A percentile compares a stretch with the other conserved stretches of the same genome.
These are phyloP conservation scores for Empidonax traillii DNA, from an alignment of 2,113 vertebrate species.

Conservation along the genomic window DNA sequence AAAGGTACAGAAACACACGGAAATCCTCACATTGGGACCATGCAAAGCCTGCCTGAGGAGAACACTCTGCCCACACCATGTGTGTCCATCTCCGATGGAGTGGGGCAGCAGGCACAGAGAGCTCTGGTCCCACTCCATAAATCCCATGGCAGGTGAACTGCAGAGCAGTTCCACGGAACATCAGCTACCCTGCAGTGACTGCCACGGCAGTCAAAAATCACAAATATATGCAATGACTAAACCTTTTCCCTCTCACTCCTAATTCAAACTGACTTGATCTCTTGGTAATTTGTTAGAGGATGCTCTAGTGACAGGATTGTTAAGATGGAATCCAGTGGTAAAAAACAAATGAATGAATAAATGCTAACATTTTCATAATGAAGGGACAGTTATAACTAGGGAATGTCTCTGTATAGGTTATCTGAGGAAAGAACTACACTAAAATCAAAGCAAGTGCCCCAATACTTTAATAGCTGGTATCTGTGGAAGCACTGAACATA, in stretches of 20 bases:
- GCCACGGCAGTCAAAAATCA: background rate
- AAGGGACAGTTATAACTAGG: background rate
- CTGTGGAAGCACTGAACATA: background rate
- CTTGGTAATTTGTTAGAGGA: background rate
- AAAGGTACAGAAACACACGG: background rate
- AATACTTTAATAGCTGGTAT: background rate
- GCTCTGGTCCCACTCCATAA: background rate
- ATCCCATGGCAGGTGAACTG: background rate
- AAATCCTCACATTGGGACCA: background rate
- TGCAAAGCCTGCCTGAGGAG: rapidly evolving
- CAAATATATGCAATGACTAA: background rate
- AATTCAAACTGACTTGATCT: background rate
- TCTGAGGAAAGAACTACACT: background rate
- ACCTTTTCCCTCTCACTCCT: background rate
- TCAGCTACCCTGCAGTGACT: background rate
- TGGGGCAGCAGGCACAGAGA: background rate
- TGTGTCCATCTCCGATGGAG: rapidly evolving
- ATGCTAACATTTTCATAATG: background rate
- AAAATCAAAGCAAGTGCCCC: background rate
- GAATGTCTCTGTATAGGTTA: background rate
- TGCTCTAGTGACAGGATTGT: background rate
- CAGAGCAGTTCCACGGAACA: background rate
- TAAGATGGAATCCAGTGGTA: background rate
- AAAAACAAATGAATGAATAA: background rate
- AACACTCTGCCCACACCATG: rapidly evolving